Conservation (phyloP, 2,888 invertebrate genomes). For the Sarcophaga subvicina region DNA sequence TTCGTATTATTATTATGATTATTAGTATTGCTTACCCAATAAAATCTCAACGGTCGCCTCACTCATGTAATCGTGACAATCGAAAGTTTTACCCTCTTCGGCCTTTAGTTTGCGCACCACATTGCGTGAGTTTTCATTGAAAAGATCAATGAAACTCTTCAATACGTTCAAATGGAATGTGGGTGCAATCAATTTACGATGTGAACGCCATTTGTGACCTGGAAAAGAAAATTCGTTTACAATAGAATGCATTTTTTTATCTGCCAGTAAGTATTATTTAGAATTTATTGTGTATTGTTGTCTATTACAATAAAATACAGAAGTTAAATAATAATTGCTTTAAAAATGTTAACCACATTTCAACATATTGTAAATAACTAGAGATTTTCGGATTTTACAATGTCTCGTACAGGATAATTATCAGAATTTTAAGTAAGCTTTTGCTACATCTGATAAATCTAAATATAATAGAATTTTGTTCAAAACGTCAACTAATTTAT, state of each 20-base stretch:
- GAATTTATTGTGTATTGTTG: constrained; percentile 15
- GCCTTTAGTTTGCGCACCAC: constrained; percentile 89
- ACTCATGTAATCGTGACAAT: constrained; percentile 92
- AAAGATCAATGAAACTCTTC: constrained; percentile 92
- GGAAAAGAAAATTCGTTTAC: constrained; percentile 44
- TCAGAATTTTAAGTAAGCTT: no score
- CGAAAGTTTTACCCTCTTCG: constrained; percentile 87
- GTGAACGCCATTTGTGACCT: constrained; percentile 93
- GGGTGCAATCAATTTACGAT: constrained; percentile 92
- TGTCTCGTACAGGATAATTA: no score
- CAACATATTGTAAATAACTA: no score
- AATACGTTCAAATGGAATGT: constrained; percentile 94
- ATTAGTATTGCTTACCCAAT: constrained; percentile 83
- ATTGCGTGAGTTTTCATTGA: constrained; percentile 90
- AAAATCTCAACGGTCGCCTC: constrained; percentile 92
- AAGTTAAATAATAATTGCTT: not conserved
- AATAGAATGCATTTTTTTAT: constrained; percentile 36
- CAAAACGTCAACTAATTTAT: no score
- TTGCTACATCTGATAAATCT: no score
- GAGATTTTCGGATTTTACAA: no score
- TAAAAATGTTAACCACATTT: no score
- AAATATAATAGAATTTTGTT: no score
- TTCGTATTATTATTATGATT: no score
- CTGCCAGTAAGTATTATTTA: constrained; percentile 19
- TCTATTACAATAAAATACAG: constrained; percentile 21